Percentiles rank a stretch among this genome's conserved stretches.
Evolutionary conservation across 2,888 invertebrate species (phyloP).

Genomic region (Mimas tiliae): DNA sequence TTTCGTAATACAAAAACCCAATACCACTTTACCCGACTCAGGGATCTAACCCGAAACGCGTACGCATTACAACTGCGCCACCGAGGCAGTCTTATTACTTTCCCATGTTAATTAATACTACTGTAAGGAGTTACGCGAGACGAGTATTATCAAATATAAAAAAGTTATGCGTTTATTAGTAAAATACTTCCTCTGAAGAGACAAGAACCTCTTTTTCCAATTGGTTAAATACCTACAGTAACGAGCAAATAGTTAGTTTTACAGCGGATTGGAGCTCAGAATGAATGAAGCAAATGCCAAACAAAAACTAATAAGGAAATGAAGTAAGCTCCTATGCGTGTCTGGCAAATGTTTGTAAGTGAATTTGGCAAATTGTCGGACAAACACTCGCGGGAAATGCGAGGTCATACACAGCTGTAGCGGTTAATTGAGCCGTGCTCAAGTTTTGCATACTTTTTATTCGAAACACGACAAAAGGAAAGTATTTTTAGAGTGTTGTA

Average conservation of each 20-base stretch:
- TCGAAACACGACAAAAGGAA: background rate
- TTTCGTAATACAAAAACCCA: too few species aligned
- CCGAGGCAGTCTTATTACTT: too few species aligned
- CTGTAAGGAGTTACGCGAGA: too few species aligned
- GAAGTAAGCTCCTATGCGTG: background rate
- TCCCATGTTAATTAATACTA: too few species aligned
- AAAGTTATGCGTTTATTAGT: too few species aligned
- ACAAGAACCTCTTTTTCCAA: too few species aligned
- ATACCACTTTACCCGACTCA: too few species aligned
- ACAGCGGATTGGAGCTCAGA: background rate
- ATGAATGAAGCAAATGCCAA: background rate
- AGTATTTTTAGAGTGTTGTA: background rate
- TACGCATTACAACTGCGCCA: too few species aligned
- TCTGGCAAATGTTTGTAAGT: background rate
- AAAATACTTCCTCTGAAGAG: too few species aligned
- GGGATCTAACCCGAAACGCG: too few species aligned
- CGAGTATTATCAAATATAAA: too few species aligned
- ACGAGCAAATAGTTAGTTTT: background rate
- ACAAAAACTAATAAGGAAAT: background rate
- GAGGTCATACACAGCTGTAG: background rate
- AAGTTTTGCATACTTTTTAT: background rate
- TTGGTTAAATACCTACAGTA: too few species aligned
- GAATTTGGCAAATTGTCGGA: background rate
- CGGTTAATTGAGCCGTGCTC: background rate
- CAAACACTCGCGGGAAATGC: background rate